A percentile compares a stretch with the other conserved stretches of the same genome.
Evolutionary conservation across 2,113 vertebrate genomes (phyloP).

Genomic region (Oryzias curvinotus): DNA sequence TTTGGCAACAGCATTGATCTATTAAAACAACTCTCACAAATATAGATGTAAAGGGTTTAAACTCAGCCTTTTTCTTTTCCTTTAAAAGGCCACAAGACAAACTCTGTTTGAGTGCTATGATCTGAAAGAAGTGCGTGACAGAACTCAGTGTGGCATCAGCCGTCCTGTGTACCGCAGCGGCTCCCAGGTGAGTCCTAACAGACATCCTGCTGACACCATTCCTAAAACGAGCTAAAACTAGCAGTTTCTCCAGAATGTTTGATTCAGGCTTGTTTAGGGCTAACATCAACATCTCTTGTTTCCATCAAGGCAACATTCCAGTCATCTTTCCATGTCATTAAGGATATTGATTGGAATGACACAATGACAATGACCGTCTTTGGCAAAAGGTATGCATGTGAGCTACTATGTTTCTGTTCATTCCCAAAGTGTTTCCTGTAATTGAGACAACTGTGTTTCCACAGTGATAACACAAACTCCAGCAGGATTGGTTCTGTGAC

Average conservation of each 20-base stretch:
- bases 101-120: conserved; percentile 49
- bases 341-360: conserved; percentile 54
- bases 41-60: neutral
- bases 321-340: conserved; percentile 39
- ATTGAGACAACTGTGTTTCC: neutral
- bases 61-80: neutral
- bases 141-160: conserved; percentile 66
- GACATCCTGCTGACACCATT: neutral
- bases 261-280: neutral
- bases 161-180: conserved; percentile 67
- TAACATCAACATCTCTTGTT: neutral
- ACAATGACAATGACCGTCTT: conserved; percentile 49
- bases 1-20: too few relatives aligned
- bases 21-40: too few relatives aligned
- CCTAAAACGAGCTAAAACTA: neutral
- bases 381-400: conserved; percentile 61
- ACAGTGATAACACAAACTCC: conserved; percentile 70
- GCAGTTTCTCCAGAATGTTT: neutral
- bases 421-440: neutral
- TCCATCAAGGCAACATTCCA: conserved; percentile 57
- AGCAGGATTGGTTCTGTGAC: conserved; percentile 13
- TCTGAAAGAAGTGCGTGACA: conserved; percentile 22
- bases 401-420: too few relatives aligned
- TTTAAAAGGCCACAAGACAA: conserved; percentile 47
- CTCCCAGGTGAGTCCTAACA: conserved; percentile 54